These are phyloP conservation scores for Heliconius himera DNA, from an alignment of 1,140 invertebrate species.

Conservation along the genomic window DNA sequence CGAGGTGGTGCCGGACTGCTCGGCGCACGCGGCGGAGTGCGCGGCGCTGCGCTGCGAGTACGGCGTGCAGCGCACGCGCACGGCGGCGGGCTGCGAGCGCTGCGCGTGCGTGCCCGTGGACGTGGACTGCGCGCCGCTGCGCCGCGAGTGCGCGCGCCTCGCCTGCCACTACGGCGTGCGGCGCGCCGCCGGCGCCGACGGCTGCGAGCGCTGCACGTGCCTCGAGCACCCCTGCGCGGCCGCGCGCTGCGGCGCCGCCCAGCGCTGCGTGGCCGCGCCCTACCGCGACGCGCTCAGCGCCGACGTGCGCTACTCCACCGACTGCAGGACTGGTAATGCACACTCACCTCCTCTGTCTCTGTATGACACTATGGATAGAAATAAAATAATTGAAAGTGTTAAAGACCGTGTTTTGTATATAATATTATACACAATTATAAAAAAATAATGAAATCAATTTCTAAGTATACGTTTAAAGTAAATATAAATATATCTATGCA, in stretches of 20 bases:
- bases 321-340: constrained; percentile 85
- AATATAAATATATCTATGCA: constrained; percentile 47
- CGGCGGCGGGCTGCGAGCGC: constrained; percentile 85
- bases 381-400: too few relatives aligned
- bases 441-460: background rate
- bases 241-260: constrained; percentile 84
- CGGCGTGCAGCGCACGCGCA: constrained; percentile 87
- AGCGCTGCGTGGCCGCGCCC: constrained; percentile 85
- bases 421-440: too few relatives aligned
- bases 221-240: constrained; percentile 85
- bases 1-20: constrained; percentile 76
- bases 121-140: constrained; percentile 52
- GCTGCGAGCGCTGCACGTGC: constrained; percentile 83
- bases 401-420: too few relatives aligned
- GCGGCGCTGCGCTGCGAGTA: constrained; percentile 86
- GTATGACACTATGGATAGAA: too few relatives aligned
- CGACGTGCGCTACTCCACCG: constrained; percentile 61
- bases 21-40: constrained; percentile 83
- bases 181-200: constrained; percentile 83
- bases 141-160: constrained; percentile 81
- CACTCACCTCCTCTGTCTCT: background rate
- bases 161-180: constrained; percentile 90
- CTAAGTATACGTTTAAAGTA: background rate
- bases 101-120: constrained; percentile 84
- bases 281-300: constrained; percentile 74